Evolutionary conservation across 2,113 vertebrate genomes (phyloP).

Genomic region (Amblyopsis rosae): DNA sequence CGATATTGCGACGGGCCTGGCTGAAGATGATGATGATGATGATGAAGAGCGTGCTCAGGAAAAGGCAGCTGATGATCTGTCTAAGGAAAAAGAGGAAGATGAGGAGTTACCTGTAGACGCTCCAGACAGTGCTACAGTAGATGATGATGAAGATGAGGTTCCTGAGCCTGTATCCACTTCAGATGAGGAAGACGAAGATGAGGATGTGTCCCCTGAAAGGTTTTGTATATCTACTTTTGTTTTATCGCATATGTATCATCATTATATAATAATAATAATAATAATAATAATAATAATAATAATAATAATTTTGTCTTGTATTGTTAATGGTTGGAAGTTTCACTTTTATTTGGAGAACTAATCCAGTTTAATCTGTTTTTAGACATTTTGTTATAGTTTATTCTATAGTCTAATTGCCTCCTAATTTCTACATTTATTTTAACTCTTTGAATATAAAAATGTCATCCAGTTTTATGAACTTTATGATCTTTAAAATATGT

Average conservation of each 20-base stretch:
- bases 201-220: not conserved
- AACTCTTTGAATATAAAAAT: too few species aligned
- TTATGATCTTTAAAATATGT: too few species aligned
- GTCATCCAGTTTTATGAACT: too few species aligned
- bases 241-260: too few species aligned
- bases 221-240: too few species aligned
- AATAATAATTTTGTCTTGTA: not conserved
- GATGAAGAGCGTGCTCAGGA: constrained; percentile 15
- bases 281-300: too few species aligned
- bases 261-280: too few species aligned
- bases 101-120: not conserved
- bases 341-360: too few species aligned
- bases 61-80: not conserved
- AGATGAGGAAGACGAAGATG: not conserved
- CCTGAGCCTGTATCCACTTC: constrained; percentile 44
- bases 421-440: too few species aligned
- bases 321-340: constrained; percentile 17
- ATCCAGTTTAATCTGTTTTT: too few species aligned
- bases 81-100: not conserved
- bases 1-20: not conserved
- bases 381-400: too few species aligned
- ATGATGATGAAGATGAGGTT: constrained; percentile 26
- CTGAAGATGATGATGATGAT: not conserved
- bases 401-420: too few species aligned
- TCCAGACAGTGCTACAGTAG: not conserved